These are phyloP conservation scores for Podarcis lilfordi DNA, from an alignment of 2,797 vertebrate genomes.

Conservation along the genomic window DNA sequence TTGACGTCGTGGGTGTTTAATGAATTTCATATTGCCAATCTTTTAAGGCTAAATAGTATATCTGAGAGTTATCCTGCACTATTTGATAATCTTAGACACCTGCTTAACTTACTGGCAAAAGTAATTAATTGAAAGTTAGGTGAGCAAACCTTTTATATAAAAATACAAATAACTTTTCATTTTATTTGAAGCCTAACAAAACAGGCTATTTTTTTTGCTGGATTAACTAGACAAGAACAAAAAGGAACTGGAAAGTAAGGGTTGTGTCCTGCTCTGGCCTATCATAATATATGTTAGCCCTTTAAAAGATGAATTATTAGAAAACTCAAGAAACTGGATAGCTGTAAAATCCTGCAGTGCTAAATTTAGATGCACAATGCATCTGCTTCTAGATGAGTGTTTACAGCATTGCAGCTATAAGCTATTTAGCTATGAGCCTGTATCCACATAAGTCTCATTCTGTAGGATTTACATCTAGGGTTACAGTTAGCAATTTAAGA, in stretches of 20 bases:
- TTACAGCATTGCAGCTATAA: no score
- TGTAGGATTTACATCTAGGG: no score
- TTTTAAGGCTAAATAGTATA: neutral
- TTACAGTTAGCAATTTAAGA: neutral
- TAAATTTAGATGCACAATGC: no score
- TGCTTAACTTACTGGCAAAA: neutral
- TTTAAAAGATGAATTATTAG: neutral
- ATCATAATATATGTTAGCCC: neutral
- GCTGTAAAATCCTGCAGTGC: neutral
- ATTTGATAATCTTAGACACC: neutral
- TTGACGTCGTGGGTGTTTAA: neutral
- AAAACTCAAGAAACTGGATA: neutral
- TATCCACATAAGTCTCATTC: no score
- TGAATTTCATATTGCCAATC: neutral
- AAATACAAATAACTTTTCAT: neutral
- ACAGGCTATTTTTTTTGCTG: neutral
- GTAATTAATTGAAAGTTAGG: neutral
- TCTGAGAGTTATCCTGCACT: neutral
- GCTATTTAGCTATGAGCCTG: neutral
- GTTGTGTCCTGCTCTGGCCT: neutral
- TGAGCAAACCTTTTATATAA: neutral
- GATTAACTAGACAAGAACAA: neutral
- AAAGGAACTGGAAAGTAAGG: neutral
- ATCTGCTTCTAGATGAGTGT: no score
- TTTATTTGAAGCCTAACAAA: neutral